Conservation (phyloP, 2,113 vertebrate species). For the Rana temporaria region DNA sequence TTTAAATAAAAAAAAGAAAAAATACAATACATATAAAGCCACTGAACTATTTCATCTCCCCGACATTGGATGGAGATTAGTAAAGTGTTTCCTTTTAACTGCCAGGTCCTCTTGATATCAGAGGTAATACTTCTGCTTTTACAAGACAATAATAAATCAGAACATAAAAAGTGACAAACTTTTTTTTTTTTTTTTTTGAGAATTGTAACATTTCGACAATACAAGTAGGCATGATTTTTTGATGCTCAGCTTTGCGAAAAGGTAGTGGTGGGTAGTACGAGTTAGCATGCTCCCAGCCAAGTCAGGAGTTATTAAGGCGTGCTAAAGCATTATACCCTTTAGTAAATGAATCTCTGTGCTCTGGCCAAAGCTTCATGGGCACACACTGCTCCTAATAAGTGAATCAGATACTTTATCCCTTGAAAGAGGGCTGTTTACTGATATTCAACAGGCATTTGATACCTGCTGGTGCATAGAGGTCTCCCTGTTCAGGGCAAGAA, state of each 20-base stretch:
- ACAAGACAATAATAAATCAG: neutral
- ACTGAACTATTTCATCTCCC: conserved; percentile 1
- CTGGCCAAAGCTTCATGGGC: neutral
- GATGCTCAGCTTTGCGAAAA: neutral
- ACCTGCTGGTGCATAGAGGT: conserved; percentile 27
- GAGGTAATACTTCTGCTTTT: neutral
- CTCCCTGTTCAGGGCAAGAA: neutral
- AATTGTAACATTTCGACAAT: neutral
- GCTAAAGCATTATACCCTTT: conserved; percentile 15
- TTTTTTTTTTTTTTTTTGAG: too few relatives aligned
- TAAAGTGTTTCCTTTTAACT: neutral
- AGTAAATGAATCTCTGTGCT: neutral
- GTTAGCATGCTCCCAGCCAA: conserved; percentile 9
- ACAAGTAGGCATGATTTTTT: neutral
- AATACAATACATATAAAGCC: conserved; percentile 13
- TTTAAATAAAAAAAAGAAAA: conserved; percentile 14
- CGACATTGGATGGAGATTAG: neutral
- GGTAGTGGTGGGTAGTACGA: neutral
- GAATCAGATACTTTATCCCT: neutral
- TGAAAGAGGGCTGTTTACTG: neutral
- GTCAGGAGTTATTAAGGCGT: conserved; percentile 11
- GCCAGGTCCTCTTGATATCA: neutral
- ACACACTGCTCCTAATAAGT: neutral
- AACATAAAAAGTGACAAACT: neutral
- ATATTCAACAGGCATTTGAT: neutral